phyloP scores from a whole-genome alignment of 2,113 vertebrate species.

The Alligator sinensis region DNA sequence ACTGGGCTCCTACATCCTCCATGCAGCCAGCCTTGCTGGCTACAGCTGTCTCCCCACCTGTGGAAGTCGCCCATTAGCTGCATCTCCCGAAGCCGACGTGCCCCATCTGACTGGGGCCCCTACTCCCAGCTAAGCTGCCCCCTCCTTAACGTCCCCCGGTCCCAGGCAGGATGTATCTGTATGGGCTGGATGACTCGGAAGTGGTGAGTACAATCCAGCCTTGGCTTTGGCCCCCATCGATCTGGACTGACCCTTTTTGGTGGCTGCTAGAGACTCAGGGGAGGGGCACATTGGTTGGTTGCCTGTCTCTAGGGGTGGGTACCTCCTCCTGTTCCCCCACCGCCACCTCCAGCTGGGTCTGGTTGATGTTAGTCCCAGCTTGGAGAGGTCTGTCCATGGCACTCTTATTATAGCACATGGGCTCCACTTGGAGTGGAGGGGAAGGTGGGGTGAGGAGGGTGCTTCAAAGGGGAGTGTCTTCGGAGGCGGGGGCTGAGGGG shows the following conservation, averaged over 20 bases:
- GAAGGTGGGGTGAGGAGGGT: not conserved
- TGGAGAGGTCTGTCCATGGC: not conserved
- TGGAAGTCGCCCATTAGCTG: not conserved
- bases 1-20: not conserved
- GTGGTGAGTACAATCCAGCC: constrained; percentile 45
- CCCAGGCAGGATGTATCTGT: constrained; percentile 63
- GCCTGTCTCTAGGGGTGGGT: not conserved
- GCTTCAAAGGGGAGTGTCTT: not conserved
- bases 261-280: not conserved
- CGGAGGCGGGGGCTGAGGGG: no score
- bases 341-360: not conserved
- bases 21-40: not conserved
- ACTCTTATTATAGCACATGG: no score
- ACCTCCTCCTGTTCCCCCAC: not conserved
- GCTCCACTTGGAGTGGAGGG: no score
- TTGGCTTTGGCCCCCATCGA: not conserved
- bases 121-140: not conserved
- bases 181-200: constrained; percentile 74
- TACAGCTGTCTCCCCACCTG: no score
- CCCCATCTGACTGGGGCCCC: not conserved
- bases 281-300: not conserved
- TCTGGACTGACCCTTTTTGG: not conserved
- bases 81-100: not conserved
- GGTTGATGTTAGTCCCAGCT: not conserved
- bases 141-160: not conserved